A percentile compares a stretch with the other conserved stretches of the same genome.
These are phyloP conservation scores for Ichneumoninae sp. DNA, from an alignment of 2,888 invertebrate genomes.

Conservation along the genomic window DNA sequence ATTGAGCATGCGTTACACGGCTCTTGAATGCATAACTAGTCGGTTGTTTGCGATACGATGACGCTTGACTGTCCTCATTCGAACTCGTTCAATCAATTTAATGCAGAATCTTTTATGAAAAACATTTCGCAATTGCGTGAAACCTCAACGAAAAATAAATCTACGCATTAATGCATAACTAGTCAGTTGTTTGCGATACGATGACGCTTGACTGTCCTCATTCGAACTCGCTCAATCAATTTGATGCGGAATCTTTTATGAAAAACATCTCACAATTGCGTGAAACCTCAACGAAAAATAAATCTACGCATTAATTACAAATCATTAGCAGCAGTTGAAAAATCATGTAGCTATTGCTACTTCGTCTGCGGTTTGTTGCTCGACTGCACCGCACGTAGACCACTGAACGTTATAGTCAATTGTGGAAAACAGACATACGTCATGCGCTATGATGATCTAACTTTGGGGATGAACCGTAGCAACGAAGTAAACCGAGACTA, in stretches of 20 bases:
- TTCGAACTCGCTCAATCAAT: background rate
- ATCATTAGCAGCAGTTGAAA: background rate
- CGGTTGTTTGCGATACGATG: conserved; percentile 2
- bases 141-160: background rate
- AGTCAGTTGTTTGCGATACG: conserved; percentile 3
- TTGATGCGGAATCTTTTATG: background rate
- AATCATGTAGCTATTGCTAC: background rate
- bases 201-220: background rate
- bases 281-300: background rate
- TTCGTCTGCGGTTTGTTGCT: background rate
- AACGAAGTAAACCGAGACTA: background rate
- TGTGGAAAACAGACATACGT: background rate
- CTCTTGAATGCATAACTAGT: conserved; percentile 41
- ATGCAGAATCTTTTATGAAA: background rate
- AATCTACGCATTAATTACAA: background rate
- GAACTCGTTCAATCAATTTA: background rate
- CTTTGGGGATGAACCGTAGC: background rate
- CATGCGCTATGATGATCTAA: background rate
- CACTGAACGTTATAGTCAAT: background rate
- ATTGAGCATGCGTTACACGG: conserved; percentile 47
- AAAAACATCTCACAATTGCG: background rate
- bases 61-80: background rate
- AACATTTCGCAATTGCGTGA: background rate
- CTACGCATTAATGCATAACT: conserved; percentile 43
- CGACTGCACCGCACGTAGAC: background rate